Evolutionary conservation across 2,113 vertebrate genomes (phyloP).

Genomic region (Grammomys dolichurus): DNA sequence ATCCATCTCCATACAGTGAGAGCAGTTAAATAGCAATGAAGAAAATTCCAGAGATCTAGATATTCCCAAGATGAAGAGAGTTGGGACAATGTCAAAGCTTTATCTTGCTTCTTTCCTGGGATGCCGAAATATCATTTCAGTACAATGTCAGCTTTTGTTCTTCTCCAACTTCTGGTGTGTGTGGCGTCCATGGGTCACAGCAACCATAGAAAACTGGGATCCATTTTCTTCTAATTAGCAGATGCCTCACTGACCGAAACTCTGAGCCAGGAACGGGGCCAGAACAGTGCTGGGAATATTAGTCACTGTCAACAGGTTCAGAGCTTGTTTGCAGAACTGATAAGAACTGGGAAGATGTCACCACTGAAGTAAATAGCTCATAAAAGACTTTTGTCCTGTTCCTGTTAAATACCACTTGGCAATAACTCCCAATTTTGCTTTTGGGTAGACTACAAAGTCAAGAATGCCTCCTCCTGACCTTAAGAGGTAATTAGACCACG

Average conservation of each 20-base stretch:
- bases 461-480: neutral
- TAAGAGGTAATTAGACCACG: neutral
- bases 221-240: constrained; percentile 60
- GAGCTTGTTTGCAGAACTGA: constrained; percentile 29
- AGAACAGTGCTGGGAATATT: constrained; percentile 38
- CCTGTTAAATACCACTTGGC: neutral
- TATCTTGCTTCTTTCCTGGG: constrained; percentile 38
- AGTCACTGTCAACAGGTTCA: constrained; percentile 30
- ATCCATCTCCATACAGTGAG: neutral
- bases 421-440: constrained; percentile 30
- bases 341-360: constrained; percentile 43
- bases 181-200: constrained; percentile 49
- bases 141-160: constrained; percentile 54
- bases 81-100: constrained; percentile 13
- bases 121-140: constrained; percentile 41
- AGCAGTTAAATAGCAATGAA: neutral
- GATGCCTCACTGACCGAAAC: constrained; percentile 26
- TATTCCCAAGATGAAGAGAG: constrained; percentile 40
- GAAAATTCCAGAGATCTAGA: constrained; percentile 10
- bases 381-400: neutral
- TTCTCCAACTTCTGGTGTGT: constrained; percentile 11
- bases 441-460: neutral
- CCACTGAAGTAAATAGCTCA: neutral
- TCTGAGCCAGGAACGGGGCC: constrained; percentile 33
- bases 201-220: constrained; percentile 71